phyloP scores from a whole-genome alignment of 1,140 invertebrate species.

The Anoplolepis gracilipes region DNA sequence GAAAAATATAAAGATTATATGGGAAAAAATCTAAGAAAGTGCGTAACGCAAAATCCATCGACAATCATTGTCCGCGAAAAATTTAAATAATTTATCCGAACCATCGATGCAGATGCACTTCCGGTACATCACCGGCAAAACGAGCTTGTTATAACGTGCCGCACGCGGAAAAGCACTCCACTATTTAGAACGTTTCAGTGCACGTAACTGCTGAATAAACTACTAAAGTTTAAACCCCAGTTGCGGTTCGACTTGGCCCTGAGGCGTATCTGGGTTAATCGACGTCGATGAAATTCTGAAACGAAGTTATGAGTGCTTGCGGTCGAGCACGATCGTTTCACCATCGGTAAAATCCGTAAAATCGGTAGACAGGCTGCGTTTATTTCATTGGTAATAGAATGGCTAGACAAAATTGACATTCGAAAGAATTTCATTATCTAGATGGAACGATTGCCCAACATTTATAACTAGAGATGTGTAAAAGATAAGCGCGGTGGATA shows the following conservation, averaged over 20 bases:
- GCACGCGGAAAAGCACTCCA: constrained; percentile 45
- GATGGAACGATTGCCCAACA: neutral
- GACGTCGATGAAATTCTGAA: constrained; percentile 72
- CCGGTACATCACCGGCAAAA: constrained; percentile 24
- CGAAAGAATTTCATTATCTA: constrained; percentile 18
- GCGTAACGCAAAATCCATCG: neutral
- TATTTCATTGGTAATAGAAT: constrained; percentile 44
- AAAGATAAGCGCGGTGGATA: neutral
- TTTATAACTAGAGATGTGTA: neutral
- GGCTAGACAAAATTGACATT: constrained; percentile 29
- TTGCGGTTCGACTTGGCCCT: constrained; percentile 63
- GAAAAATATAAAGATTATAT: neutral
- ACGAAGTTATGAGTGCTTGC: constrained; percentile 67
- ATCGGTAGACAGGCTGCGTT: constrained; percentile 17
- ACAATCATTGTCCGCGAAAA: neutral
- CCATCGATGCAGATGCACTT: constrained; percentile 26
- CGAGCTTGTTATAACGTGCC: constrained; percentile 58
- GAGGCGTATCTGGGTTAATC: constrained; percentile 69
- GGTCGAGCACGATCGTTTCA: constrained; percentile 61
- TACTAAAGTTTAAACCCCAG: constrained; percentile 70
- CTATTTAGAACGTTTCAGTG: constrained; percentile 61
- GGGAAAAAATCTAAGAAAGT: neutral
- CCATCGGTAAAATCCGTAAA: constrained; percentile 48
- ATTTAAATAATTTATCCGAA: constrained; percentile 47
- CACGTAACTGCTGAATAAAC: constrained; percentile 70